Evolutionary conservation across 92 coral and sea anemone genomes (phyloP), one percentile per base, ranked within the genome.

Genomic region (Phenganax stokvisi): DNA sequence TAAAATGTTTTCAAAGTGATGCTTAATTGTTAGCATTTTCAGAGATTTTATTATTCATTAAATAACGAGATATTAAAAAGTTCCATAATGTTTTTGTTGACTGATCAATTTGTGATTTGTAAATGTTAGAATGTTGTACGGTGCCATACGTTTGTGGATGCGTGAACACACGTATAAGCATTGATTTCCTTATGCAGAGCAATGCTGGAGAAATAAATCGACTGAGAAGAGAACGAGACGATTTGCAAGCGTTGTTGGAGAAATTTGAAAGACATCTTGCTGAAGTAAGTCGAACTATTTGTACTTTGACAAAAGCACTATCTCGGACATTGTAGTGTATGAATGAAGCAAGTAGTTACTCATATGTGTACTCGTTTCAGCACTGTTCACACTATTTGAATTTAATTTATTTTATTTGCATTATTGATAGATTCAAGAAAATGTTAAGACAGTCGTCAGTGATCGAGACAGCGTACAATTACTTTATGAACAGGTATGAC

Each of bases 261-360:
- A 93, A 93, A 78, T 93, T 93, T 83, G 98, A 93, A 76, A 93
- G 90, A 70, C 97, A 93, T 83, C 88, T 93, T 10, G 89, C 89
- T 8, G 98, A 93, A 91, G 98, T 93, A 44, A 55, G 9, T 64
- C 47, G 25, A 20, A 20, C 37, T 64, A 11, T 2, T 37, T 37
- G 47, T 37, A 2, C 47, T 37, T 37, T 37, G 47, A 37, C 47
- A 2, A 37, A 37, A 37, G 47, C 47, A 5, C 47, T 37, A 37
- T 37, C 2, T 37, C 47, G 47, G 47, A 37, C 2, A 2, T 37
- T 37, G 47, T 5, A 37, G 47, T 37, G 47, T 37, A 37, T 37
- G 47, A 37, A 37, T 37, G 47, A 37, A 37, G 47, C 47, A 37
- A 5, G 47, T 37, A 37, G 25, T 20, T 5, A 37, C 5, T 37